These are phyloP conservation scores for Zygogramma bicolorata DNA, from an alignment of 2,888 invertebrate species.

Conservation along the genomic window DNA sequence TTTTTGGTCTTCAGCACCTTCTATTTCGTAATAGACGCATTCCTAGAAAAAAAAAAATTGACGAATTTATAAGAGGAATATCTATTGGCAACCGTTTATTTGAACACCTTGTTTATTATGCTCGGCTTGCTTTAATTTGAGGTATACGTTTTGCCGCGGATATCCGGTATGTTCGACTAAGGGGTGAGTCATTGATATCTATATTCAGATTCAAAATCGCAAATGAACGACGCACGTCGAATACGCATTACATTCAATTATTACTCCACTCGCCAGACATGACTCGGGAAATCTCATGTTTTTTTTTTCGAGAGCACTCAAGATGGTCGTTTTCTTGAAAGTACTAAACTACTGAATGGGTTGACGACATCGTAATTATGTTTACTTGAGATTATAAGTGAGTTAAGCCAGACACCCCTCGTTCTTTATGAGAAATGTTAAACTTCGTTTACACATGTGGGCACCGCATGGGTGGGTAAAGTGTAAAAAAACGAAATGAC, in stretches of 20 bases:
- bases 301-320: background rate
- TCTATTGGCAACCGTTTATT: too few relatives aligned
- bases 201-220: too few relatives aligned
- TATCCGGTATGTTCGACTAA: too few relatives aligned
- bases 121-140: too few relatives aligned
- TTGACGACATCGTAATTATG: constrained; percentile 3
- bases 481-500: background rate
- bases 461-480: background rate
- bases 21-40: too few relatives aligned
- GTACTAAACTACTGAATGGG: background rate
- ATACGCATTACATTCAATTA: background rate
- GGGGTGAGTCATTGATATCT: too few relatives aligned
- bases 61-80: too few relatives aligned
- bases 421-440: background rate
- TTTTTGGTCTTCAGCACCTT: too few relatives aligned
- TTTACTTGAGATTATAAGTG: constrained; percentile 14
- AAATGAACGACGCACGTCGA: background rate
- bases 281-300: background rate
- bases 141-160: too few relatives aligned
- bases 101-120: too few relatives aligned
- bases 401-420: constrained; percentile 6
- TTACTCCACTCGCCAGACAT: background rate
- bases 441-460: constrained; percentile 3
- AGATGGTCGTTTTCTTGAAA: background rate
- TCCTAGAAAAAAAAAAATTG: too few relatives aligned